phyloP scores from a whole-genome alignment of 92 coral and sea anemone species.

The Zoanthus sociatus region DNA sequence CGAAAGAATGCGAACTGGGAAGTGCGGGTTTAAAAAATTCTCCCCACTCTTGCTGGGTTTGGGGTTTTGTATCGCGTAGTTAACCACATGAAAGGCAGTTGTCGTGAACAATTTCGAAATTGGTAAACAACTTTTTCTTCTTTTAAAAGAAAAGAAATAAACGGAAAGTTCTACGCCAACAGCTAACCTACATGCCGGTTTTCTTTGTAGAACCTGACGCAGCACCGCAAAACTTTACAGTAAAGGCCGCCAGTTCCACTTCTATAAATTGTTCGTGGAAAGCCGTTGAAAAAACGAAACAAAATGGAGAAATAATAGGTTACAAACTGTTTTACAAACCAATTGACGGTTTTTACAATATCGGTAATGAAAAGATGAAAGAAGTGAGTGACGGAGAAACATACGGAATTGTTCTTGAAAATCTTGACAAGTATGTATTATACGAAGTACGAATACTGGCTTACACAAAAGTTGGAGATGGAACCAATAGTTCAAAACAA shows the following conservation, averaged over 20 bases:
- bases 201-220: not conserved
- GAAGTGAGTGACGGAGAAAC: not conserved
- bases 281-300: not conserved
- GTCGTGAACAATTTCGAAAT: too few species aligned
- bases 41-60: too few species aligned
- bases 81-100: too few species aligned
- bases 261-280: not conserved
- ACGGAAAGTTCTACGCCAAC: too few species aligned
- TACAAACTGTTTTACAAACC: conserved; percentile 13
- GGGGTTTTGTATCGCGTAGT: too few species aligned
- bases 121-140: too few species aligned
- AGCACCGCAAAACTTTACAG: not conserved
- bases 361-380: not conserved
- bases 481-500: not conserved
- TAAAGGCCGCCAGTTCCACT: not conserved
- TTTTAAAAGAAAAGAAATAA: too few species aligned
- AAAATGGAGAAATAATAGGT: conserved; percentile 2
- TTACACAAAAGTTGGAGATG: not conserved
- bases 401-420: not conserved
- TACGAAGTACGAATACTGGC: not conserved
- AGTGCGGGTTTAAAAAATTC: too few species aligned
- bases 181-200: too few species aligned
- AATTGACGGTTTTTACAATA: not conserved
- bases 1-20: too few species aligned
- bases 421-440: not conserved